Evolutionary conservation across 2,888 invertebrate genomes (phyloP).

Genomic region (Molanna angustata): DNA sequence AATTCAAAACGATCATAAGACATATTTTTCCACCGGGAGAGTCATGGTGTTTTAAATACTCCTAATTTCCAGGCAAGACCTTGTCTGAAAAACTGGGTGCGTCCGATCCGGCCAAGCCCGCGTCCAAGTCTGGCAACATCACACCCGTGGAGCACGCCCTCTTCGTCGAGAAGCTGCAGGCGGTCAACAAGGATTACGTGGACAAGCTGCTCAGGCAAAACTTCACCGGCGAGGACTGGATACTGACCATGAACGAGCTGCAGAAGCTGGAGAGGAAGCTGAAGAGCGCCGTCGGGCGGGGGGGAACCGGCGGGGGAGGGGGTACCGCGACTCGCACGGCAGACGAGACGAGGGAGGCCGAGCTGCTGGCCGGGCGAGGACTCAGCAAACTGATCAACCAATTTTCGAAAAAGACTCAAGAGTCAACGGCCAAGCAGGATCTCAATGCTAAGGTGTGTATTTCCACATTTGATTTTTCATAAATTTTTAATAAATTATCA

Average conservation of each 20-base stretch:
- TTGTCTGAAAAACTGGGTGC: too few species aligned
- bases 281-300: conserved; percentile 37
- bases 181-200: conserved; percentile 46
- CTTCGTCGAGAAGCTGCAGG: conserved; percentile 42
- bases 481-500: too few species aligned
- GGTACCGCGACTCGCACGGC: conserved; percentile 26
- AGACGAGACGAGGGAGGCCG: conserved; percentile 39
- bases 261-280: conserved; percentile 45
- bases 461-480: too few species aligned
- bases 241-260: conserved; percentile 45
- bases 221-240: conserved; percentile 47
- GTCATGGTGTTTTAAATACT: too few species aligned
- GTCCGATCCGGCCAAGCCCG: too few species aligned
- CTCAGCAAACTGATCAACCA: conserved; percentile 48
- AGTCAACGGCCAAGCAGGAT: conserved; percentile 7
- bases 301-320: conserved; percentile 28
- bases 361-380: conserved; percentile 47
- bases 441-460: conserved; percentile 9
- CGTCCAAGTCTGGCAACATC: too few species aligned
- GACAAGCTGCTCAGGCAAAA: conserved; percentile 44
- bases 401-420: conserved; percentile 14
- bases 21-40: too few species aligned
- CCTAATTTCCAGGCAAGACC: too few species aligned
- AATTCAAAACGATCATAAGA: too few species aligned
- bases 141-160: conserved; percentile 30